Percentiles rank a stretch among this genome's conserved stretches.
Evolutionary conservation across 1,140 invertebrate genomes (phyloP).

Genomic region (Trichoplusia ni): DNA sequence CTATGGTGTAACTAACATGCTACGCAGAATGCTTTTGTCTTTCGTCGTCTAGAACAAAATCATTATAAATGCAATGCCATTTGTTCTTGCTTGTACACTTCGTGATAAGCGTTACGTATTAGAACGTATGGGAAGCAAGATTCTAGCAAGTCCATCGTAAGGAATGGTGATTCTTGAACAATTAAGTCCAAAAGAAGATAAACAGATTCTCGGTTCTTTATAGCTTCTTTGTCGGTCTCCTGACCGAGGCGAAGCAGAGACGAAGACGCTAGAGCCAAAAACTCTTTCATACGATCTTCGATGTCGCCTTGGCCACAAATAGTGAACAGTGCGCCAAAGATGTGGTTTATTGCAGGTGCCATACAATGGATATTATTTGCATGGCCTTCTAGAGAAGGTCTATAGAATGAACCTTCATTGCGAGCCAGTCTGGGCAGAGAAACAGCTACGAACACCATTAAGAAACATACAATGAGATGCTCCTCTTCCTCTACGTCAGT

Average conservation of each 20-base stretch:
- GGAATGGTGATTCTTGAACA: constrained; percentile 97
- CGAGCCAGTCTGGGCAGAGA: constrained; percentile 98
- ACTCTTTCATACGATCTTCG: constrained; percentile 99
- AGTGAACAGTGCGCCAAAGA: constrained; percentile 98
- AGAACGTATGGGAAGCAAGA: constrained; percentile 99
- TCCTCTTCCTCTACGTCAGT: constrained; percentile 93
- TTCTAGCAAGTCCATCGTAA: constrained; percentile 98
- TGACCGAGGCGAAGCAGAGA: constrained; percentile 96
- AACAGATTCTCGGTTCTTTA: constrained; percentile 96
- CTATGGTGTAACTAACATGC: neutral
- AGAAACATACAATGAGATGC: constrained; percentile 95
- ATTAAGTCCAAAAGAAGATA: constrained; percentile 97
- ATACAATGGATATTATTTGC: constrained; percentile 99
- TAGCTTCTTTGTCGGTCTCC: constrained; percentile 97
- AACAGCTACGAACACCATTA: constrained; percentile 99
- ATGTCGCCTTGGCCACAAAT: constrained; percentile 97
- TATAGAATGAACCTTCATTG: constrained; percentile 93
- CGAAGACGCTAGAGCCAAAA: constrained; percentile 97
- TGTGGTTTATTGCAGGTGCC: constrained; percentile 97
- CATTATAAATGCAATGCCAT: constrained; percentile 82
- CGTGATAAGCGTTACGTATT: constrained; percentile 97
- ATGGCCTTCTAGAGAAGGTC: constrained; percentile 96
- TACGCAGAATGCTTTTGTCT: neutral
- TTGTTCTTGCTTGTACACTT: constrained; percentile 95
- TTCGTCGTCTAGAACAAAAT: constrained; percentile 3